phyloP scores from a whole-genome alignment of 1,140 invertebrate species.

The Aphis gossypii region DNA sequence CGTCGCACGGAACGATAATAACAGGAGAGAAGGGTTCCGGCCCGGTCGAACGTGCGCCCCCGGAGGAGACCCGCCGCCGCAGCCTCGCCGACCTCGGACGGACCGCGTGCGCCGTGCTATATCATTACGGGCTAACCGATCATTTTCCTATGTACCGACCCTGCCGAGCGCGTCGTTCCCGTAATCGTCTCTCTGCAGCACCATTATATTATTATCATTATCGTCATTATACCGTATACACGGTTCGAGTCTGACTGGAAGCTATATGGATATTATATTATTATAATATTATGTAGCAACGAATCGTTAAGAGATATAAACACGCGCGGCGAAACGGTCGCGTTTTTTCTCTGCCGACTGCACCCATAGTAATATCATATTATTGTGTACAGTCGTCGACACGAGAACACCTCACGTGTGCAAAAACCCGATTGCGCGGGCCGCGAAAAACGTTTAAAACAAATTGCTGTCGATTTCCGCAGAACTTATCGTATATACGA shows the following conservation, averaged over 20 bases:
- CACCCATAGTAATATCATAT: too few relatives aligned
- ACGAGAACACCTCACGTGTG: too few relatives aligned
- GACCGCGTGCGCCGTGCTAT: background rate
- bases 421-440: too few relatives aligned
- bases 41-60: constrained; percentile 43
- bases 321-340: background rate
- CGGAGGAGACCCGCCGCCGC: background rate
- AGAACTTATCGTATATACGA: too few relatives aligned
- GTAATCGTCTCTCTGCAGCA: background rate
- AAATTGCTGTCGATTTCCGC: too few relatives aligned
- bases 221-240: background rate
- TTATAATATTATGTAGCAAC: background rate
- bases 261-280: background rate
- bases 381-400: too few relatives aligned
- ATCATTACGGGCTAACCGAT: background rate
- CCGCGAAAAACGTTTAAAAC: too few relatives aligned
- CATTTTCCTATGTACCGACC: background rate
- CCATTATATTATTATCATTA: background rate
- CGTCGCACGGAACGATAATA: constrained; percentile 21
- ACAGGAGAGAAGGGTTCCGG: constrained; percentile 33
- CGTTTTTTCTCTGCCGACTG: background rate
- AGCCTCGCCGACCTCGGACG: background rate
- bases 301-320: background rate
- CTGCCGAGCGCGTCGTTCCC: background rate
- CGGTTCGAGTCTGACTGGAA: background rate